Evolutionary conservation across 2,113 vertebrate species (phyloP).

Genomic region (Chloroceryle aenea): DNA sequence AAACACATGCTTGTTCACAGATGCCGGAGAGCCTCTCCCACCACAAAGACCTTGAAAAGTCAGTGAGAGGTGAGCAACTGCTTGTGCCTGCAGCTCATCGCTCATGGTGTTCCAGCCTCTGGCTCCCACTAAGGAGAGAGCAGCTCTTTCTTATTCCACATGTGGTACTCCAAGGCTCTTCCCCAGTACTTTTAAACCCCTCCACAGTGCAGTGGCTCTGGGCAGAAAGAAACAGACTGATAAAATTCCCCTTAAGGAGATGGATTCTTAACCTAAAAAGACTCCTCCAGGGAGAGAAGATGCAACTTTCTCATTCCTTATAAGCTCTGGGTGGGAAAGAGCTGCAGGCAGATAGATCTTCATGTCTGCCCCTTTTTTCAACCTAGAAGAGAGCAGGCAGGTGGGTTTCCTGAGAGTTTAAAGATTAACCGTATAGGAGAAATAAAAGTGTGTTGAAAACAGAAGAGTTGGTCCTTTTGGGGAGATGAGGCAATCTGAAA

Average conservation of each 20-base stretch:
- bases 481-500: background rate
- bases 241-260: background rate
- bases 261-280: background rate
- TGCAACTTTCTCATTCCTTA: background rate
- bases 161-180: background rate
- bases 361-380: background rate
- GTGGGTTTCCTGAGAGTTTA: background rate
- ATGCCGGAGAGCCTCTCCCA: background rate
- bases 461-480: background rate
- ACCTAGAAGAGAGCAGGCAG: background rate
- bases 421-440: background rate
- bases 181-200: background rate
- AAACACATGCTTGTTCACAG: background rate
- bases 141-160: background rate
- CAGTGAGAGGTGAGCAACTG: background rate
- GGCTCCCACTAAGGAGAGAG: background rate
- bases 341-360: background rate
- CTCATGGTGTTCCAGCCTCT: background rate
- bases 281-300: background rate
- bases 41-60: background rate
- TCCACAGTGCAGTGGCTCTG: background rate
- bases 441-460: background rate
- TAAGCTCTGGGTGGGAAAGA: background rate
- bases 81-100: rapidly evolving
- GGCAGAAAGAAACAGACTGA: background rate